Percentiles rank a stretch among this genome's conserved stretches.
These are phyloP conservation scores for Julus scandinavius DNA, from an alignment of 2,888 invertebrate species.

Conservation along the genomic window DNA sequence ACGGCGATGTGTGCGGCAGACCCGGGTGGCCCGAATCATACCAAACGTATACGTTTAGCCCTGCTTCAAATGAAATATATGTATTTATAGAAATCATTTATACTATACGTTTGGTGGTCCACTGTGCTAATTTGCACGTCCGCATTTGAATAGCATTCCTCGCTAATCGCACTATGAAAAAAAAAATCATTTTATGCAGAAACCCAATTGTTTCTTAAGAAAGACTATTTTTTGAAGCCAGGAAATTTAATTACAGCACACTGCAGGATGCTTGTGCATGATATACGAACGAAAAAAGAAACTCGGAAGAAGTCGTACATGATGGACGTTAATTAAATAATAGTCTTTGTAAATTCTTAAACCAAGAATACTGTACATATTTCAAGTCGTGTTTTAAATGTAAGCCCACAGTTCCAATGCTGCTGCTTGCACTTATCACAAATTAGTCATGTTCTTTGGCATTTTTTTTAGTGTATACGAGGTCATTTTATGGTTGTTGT, in stretches of 20 bases:
- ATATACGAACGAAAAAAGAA: not conserved
- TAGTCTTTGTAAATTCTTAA: not conserved
- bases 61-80: not conserved
- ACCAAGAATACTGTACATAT: not conserved
- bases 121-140: slow-evolving; percentile 24
- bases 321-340: slow-evolving; percentile 35
- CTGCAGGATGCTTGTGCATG: not conserved
- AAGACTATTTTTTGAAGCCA: not conserved
- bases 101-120: not conserved
- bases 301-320: not conserved
- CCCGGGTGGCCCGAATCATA: slow-evolving; percentile 47
- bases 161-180: not conserved
- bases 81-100: not conserved
- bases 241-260: slow-evolving; percentile 40
- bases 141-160: not conserved
- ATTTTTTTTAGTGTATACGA: not conserved
- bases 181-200: not conserved
- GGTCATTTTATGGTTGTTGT: not conserved
- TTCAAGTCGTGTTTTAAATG: not conserved
- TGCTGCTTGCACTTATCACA: no score
- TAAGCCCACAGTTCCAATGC: no score
- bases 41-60: not conserved
- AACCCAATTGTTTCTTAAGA: slow-evolving; percentile 8
- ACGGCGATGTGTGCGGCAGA: slow-evolving; percentile 51
- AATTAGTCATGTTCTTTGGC: no score